A percentile compares a stretch with the other conserved stretches of the same genome.
phyloP scores from a whole-genome alignment of 2,888 invertebrate species.

The Luffia ferchaultella region DNA sequence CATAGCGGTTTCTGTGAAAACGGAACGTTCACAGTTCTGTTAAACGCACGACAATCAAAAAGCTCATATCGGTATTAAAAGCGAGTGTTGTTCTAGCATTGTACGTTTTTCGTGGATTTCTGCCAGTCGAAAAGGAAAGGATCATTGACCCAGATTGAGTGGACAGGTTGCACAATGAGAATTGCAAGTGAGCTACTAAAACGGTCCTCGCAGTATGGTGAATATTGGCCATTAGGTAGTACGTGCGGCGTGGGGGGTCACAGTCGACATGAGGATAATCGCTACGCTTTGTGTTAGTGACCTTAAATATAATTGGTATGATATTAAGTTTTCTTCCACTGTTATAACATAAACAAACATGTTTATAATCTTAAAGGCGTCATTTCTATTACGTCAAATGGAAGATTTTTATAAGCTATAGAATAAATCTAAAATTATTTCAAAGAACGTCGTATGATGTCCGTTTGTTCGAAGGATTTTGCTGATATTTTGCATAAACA shows the following conservation, averaged over 20 bases:
- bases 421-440: too few species aligned
- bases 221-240: conserved; percentile 43
- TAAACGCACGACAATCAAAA: too few species aligned
- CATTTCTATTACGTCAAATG: too few species aligned
- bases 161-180: conserved; percentile 35
- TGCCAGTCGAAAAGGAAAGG: conserved; percentile 21
- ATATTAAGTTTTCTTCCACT: not conserved
- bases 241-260: conserved; percentile 50
- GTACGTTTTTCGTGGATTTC: too few species aligned
- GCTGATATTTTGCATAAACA: too few species aligned
- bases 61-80: too few species aligned
- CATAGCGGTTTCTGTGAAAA: conserved; percentile 81
- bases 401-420: too few species aligned
- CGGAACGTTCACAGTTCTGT: too few species aligned
- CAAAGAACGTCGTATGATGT: too few species aligned
- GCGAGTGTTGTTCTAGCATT: too few species aligned
- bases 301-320: not conserved
- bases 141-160: conserved; percentile 32
- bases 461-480: too few species aligned
- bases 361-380: too few species aligned
- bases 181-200: conserved; percentile 26
- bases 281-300: conserved; percentile 1
- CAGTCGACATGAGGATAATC: conserved; percentile 24
- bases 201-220: conserved; percentile 31
- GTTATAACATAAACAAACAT: not conserved